A percentile compares a stretch with the other conserved stretches of the same genome.
Conservation (phyloP, 2,113 vertebrate species). For the Acrocephalus kingi region DNA sequence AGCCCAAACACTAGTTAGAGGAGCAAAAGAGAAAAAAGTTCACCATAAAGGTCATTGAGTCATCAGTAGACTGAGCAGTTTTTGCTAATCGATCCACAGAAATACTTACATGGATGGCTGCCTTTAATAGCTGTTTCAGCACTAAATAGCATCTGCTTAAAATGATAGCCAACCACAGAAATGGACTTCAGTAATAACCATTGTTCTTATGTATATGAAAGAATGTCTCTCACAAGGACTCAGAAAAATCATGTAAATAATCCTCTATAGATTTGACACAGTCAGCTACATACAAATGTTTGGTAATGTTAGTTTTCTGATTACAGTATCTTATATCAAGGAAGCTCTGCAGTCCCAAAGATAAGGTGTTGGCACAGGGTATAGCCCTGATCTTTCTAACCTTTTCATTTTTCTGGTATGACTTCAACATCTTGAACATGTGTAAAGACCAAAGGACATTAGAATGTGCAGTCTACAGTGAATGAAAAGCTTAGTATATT, state of each 20-base stretch:
- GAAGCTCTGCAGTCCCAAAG: not conserved
- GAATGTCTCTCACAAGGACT: not conserved
- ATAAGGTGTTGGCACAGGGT: accelerated
- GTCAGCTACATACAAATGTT: not conserved
- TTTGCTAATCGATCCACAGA: slow-evolving; percentile 39
- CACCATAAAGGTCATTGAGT: not conserved
- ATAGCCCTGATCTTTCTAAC: not conserved
- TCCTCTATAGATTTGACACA: not conserved
- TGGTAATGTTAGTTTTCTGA: not conserved
- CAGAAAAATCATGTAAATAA: not conserved
- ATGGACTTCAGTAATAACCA: slow-evolving; percentile 10
- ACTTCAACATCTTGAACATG: not conserved
- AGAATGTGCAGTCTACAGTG: not conserved
- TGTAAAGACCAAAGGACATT: not conserved
- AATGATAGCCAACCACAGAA: slow-evolving; percentile 38
- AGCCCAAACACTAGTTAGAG: not conserved
- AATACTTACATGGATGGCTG: slow-evolving; percentile 49
- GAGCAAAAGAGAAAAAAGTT: not conserved
- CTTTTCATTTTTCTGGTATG: not conserved
- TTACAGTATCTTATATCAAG: not conserved
- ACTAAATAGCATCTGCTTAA: slow-evolving; percentile 52
- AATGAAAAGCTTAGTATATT: not conserved
- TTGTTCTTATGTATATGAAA: not conserved
- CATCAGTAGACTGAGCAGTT: not conserved
- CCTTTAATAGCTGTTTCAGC: slow-evolving; percentile 36